Percentiles rank a stretch among this genome's conserved stretches.
These are phyloP conservation scores for Pycnonotus jocosus DNA, from an alignment of 2,113 vertebrate species.

Conservation along the genomic window DNA sequence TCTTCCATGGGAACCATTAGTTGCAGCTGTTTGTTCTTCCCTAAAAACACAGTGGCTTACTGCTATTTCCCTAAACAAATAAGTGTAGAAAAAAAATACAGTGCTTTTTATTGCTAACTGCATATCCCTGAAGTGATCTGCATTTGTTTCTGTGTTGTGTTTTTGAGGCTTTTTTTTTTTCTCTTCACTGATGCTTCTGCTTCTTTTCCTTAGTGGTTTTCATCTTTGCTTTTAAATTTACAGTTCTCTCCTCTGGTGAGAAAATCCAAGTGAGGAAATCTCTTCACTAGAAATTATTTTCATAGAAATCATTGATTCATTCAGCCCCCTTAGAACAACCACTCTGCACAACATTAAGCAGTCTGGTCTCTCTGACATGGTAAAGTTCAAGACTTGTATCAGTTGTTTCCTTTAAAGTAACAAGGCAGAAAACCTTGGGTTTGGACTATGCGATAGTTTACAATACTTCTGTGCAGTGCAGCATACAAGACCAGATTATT, in stretches of 20 bases:
- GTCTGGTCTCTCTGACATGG: background rate
- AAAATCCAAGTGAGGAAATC: background rate
- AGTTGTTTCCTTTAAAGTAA: background rate
- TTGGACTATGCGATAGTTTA: background rate
- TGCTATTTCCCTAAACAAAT: conserved; percentile 17
- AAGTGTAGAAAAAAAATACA: background rate
- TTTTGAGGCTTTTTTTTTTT: background rate
- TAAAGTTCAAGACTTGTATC: background rate
- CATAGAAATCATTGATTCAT: background rate
- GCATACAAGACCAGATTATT: background rate
- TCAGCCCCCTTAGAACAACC: background rate
- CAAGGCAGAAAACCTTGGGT: background rate
- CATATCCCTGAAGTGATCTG: background rate
- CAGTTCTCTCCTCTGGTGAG: background rate
- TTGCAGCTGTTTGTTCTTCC: conserved; percentile 49
- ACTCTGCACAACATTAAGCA: background rate
- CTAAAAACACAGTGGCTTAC: conserved; percentile 34
- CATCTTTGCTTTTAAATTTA: background rate
- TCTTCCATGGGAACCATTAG: conserved; percentile 34
- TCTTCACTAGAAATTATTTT: background rate
- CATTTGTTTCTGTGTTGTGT: background rate
- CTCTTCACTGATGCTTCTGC: background rate
- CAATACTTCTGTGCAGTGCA: background rate
- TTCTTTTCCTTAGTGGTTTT: background rate
- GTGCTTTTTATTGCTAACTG: conserved; percentile 4